Conservation (phyloP, 1,140 invertebrate species). For the Scaptodrosophila lebanonensis region DNA sequence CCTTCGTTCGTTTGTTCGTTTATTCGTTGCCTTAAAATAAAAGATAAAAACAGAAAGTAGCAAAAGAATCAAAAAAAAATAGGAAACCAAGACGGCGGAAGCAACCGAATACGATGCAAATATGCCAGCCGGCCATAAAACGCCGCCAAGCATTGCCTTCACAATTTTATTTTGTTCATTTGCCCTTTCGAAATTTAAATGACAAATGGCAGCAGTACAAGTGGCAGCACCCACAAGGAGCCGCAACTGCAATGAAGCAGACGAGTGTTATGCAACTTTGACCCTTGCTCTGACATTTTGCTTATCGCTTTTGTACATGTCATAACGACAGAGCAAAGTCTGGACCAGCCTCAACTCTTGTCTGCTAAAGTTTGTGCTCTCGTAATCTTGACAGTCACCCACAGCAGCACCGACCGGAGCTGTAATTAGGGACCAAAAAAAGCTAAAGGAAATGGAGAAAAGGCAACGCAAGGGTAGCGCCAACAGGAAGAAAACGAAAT, state of each 20-base stretch:
- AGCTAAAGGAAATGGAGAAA: background rate
- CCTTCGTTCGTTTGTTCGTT: no score
- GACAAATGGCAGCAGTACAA: constrained; percentile 67
- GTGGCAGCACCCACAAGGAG: constrained; percentile 33
- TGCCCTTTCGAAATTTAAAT: constrained; percentile 62
- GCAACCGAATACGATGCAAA: constrained; percentile 53
- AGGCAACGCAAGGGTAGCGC: background rate
- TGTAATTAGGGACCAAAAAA: constrained; percentile 55
- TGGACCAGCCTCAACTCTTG: background rate
- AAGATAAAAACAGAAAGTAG: constrained; percentile 36
- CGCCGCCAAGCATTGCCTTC: constrained; percentile 11
- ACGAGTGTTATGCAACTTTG: constrained; percentile 44
- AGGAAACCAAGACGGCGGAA: constrained; percentile 22
- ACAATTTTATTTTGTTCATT: constrained; percentile 50
- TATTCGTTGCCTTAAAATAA: constrained; percentile 40
- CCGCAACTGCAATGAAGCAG: constrained; percentile 38
- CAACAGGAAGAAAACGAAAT: constrained; percentile 13
- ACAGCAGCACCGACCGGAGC: constrained; percentile 20
- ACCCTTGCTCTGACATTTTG: constrained; percentile 59
- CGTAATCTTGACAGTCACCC: constrained; percentile 67
- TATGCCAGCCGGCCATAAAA: constrained; percentile 29
- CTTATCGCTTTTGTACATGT: constrained; percentile 66
- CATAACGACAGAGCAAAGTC: constrained; percentile 54
- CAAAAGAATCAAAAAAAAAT: constrained; percentile 1
- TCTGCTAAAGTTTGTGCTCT: constrained; percentile 48